Percentiles rank a stretch among this genome's conserved stretches.
These are phyloP conservation scores for Zoanthus gigantus DNA, from an alignment of 92 coral and sea anemone genomes.

Conservation along the genomic window DNA sequence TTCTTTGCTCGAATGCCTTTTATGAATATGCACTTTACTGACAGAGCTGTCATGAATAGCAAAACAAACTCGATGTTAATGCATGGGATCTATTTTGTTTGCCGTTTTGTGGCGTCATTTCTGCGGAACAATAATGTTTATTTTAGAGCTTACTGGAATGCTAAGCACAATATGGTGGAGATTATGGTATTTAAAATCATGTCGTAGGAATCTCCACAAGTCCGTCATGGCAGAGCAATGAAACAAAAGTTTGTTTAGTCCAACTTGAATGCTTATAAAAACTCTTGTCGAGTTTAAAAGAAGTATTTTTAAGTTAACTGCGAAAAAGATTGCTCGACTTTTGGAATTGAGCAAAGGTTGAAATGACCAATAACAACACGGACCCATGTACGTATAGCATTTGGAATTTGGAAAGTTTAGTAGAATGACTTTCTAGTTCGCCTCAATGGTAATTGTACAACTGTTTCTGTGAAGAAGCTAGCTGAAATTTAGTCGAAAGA, in stretches of 20 bases:
- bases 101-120: constrained; percentile 36
- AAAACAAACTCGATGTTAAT: background rate
- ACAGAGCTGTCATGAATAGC: constrained; percentile 13
- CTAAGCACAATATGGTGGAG: constrained; percentile 33
- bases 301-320: background rate
- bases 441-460: background rate
- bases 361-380: constrained; percentile 10
- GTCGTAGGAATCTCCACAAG: background rate
- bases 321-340: background rate
- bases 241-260: background rate
- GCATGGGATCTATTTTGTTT: background rate
- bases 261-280: no score
- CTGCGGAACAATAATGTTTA: constrained; percentile 27
- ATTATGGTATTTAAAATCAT: constrained; percentile 19
- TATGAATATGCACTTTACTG: background rate
- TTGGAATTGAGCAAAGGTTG: background rate
- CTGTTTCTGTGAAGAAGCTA: background rate
- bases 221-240: background rate
- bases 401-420: background rate
- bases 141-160: constrained; percentile 41
- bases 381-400: constrained; percentile 39
- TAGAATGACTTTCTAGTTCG: background rate
- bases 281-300: no score
- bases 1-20: background rate
- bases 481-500: no score